Evolutionary conservation across 2,797 vertebrate species (phyloP).

Genomic region (Scleropages formosus): DNA sequence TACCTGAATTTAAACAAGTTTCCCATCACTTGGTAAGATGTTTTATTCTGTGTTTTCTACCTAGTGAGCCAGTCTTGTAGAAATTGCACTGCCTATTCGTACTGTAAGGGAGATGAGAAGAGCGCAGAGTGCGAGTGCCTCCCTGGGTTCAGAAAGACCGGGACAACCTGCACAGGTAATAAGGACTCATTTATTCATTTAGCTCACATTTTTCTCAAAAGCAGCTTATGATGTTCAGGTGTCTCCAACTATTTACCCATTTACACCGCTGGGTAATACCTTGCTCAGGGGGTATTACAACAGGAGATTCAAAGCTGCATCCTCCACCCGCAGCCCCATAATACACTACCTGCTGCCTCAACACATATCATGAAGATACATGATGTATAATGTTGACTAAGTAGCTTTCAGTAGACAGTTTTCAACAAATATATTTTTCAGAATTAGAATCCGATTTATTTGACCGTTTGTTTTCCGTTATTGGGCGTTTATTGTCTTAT

Average conservation of each 20-base stretch:
- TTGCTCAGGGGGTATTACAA: too few relatives aligned
- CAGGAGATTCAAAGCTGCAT: too few relatives aligned
- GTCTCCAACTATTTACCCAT: too few relatives aligned
- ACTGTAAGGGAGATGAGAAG: slow-evolving; percentile 61
- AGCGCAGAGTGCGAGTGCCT: slow-evolving; percentile 74
- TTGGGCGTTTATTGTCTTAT: too few relatives aligned
- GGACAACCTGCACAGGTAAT: slow-evolving; percentile 60
- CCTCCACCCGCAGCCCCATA: too few relatives aligned
- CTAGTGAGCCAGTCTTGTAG: slow-evolving; percentile 74
- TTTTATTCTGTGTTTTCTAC: not conserved
- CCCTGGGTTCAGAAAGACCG: slow-evolving; percentile 65
- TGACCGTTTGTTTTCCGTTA: too few relatives aligned
- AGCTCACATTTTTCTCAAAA: too few relatives aligned
- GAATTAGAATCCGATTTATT: too few relatives aligned
- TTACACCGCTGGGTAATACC: too few relatives aligned
- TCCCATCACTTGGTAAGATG: not conserved
- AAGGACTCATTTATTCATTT: not conserved
- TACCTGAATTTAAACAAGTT: not conserved
- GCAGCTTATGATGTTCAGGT: too few relatives aligned
- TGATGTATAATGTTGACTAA: not conserved
- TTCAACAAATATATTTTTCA: not conserved
- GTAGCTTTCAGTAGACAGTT: too few relatives aligned
- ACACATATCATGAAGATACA: not conserved
- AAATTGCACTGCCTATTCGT: slow-evolving; percentile 69
- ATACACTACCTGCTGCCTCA: too few relatives aligned